Conservation (phyloP, 2,888 invertebrate genomes). For the Protonemura montana region DNA sequence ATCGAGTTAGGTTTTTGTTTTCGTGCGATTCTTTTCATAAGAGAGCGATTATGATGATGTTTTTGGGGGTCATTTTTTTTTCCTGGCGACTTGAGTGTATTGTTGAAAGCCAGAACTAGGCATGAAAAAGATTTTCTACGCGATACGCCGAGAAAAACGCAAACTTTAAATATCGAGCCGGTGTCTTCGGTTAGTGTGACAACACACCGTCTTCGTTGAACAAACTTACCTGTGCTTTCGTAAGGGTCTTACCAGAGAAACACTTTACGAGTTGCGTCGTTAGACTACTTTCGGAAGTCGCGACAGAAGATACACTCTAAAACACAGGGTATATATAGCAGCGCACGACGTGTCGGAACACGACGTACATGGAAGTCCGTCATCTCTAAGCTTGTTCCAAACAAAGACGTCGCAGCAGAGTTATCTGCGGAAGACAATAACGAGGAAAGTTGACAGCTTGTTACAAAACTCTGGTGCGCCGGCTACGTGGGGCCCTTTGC, state of each 20-base stretch:
- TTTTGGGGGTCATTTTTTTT: not conserved
- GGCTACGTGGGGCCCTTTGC: not conserved
- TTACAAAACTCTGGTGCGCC: not conserved
- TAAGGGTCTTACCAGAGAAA: not conserved
- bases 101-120: not conserved
- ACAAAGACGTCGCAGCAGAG: not conserved
- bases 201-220: no score
- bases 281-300: not conserved
- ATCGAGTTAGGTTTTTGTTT: not conserved
- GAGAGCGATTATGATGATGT: not conserved
- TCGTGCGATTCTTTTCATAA: not conserved
- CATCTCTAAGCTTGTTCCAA: not conserved
- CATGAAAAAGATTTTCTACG: not conserved
- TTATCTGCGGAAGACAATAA: constrained; percentile 7
- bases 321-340: not conserved
- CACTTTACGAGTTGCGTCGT: not conserved
- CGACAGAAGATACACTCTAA: not conserved
- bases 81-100: not conserved
- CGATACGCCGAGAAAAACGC: not conserved
- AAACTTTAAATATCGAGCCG: not conserved
- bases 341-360: not conserved
- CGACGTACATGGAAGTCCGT: not conserved
- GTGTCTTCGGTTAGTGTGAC: not conserved
- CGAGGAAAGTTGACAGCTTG: constrained; percentile 12
- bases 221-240: no score